Conservation (phyloP, 2,113 vertebrate genomes). For the Sialia sialis region DNA sequence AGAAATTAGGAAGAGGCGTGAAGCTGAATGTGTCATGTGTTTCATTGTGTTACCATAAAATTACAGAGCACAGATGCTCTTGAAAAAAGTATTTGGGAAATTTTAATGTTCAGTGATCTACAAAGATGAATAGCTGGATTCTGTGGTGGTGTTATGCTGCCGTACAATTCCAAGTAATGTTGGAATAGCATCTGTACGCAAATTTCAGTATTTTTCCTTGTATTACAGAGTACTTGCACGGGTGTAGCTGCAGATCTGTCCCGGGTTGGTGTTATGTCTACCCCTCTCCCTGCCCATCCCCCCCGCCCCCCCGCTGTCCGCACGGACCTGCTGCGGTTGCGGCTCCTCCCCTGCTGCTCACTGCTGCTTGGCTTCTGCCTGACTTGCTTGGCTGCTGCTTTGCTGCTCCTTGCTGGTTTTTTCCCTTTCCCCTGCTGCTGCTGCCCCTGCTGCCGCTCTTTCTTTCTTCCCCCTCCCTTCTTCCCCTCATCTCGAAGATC, state of each 20-base stretch:
- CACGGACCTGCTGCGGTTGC: no score
- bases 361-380: no score
- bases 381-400: no score
- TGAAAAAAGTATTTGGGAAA: slow-evolving; percentile 21
- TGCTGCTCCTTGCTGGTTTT: no score
- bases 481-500: no score
- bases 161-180: not conserved
- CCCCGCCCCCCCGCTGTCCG: no score
- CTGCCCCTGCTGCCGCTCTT: no score
- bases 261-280: no score
- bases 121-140: not conserved
- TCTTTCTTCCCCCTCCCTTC: no score
- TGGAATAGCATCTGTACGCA: not conserved
- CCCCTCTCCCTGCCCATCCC: no score
- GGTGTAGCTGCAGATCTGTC: not conserved
- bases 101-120: not conserved
- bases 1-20: not conserved
- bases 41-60: not conserved
- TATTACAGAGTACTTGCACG: not conserved
- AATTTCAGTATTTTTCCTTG: not conserved
- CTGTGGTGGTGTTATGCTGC: not conserved
- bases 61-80: slow-evolving; percentile 2
- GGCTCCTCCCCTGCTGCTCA: no score
- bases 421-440: no score
- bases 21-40: not conserved